Conservation (phyloP, 53 echinoderm and acorn worm species). For the Crossaster papposus region DNA sequence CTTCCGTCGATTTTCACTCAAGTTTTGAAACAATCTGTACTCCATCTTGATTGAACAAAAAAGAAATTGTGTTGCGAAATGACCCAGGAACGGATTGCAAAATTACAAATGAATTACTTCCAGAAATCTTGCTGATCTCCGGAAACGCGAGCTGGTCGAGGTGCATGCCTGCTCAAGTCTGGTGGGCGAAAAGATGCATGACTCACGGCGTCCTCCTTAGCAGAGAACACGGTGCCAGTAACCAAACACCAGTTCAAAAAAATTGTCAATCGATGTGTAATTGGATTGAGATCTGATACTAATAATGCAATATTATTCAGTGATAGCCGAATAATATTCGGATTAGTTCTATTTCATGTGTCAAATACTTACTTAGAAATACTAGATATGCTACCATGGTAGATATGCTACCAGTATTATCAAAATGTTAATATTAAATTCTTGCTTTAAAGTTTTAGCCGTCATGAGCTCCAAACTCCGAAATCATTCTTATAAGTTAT, state of each 20-base stretch:
- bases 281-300: too few relatives aligned
- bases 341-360: too few relatives aligned
- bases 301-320: too few relatives aligned
- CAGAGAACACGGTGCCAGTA: not conserved
- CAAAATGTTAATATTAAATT: too few relatives aligned
- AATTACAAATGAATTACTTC: conserved; percentile 58
- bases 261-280: not conserved
- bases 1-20: not conserved
- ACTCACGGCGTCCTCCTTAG: conserved; percentile 31
- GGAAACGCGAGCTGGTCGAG: conserved; percentile 17
- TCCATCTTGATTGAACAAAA: not conserved
- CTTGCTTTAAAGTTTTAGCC: too few relatives aligned
- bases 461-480: too few relatives aligned
- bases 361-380: too few relatives aligned
- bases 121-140: conserved; percentile 28
- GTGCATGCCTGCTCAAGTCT: conserved; percentile 13
- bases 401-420: too few relatives aligned
- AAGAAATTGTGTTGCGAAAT: conserved; percentile 27
- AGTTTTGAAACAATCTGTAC: conserved; percentile 3
- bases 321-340: too few relatives aligned
- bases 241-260: not conserved
- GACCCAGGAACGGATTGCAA: not conserved
- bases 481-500: too few relatives aligned
- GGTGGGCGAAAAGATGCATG: conserved; percentile 43
- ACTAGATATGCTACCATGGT: too few relatives aligned